Conservation (phyloP, 2,888 invertebrate species). For the Melikaiella ostensackeni region DNA sequence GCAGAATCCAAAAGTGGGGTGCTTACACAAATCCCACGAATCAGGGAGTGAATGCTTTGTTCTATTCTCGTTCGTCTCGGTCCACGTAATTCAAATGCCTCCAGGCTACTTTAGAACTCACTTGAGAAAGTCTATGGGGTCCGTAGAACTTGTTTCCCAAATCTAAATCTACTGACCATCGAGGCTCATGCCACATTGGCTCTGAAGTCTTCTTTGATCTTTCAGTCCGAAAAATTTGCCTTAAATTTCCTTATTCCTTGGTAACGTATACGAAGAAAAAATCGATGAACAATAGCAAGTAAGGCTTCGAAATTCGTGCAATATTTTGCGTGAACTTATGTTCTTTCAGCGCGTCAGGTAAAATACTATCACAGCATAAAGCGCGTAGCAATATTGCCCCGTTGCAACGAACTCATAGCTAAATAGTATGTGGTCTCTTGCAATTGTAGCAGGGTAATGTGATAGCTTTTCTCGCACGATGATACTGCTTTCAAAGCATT, state of each 20-base stretch:
- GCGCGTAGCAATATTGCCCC: no score
- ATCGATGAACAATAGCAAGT: no score
- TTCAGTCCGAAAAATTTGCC: background rate
- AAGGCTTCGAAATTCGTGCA: no score
- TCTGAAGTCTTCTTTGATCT: slow-evolving; percentile 32
- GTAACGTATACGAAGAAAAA: no score
- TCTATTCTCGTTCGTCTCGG: slow-evolving; percentile 55
- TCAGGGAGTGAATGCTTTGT: slow-evolving; percentile 62
- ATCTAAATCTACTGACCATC: slow-evolving; percentile 30
- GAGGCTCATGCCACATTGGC: background rate
- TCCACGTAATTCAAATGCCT: slow-evolving; percentile 46
- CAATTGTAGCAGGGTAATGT: no score
- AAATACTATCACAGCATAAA: no score
- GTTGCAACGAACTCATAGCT: no score
- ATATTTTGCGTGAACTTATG: no score
- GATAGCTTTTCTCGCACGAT: no score
- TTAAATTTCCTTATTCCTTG: background rate
- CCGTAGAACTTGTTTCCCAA: slow-evolving; percentile 10
- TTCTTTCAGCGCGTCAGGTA: no score
- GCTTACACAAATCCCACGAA: slow-evolving; percentile 64
- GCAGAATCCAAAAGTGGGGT: slow-evolving; percentile 47
- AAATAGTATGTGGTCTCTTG: no score
- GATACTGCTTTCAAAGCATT: no score
- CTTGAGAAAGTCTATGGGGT: slow-evolving; percentile 32
- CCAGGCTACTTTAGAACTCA: slow-evolving; percentile 36